Evolutionary conservation across 2,888 invertebrate genomes (phyloP), one percentile per base, ranked within the genome.

Genomic region (Ochropleura leucogaster): DNA sequence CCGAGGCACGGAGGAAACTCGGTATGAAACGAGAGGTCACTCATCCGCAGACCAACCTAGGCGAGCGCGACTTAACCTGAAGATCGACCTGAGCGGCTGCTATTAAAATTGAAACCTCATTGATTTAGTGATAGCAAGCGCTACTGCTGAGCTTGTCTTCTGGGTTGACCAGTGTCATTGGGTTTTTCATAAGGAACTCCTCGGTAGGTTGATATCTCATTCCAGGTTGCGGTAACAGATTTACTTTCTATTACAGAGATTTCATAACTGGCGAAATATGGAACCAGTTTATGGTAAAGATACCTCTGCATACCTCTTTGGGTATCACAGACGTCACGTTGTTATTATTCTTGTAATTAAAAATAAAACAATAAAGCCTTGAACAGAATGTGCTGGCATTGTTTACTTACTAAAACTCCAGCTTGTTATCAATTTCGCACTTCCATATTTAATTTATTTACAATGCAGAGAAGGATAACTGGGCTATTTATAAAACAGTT

Each of bases 281-380:
- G 18, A 10, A n/a, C 53, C 20, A 53, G 10, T 53, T n/a, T n/a
- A 9, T 53, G 53, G n/a, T 53, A n/a, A 3, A n/a, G n/a, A 53
- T n/a, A n/a, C 30, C 30, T 57, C 40, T 40, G 30, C 12, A 40
- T 59, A 16, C 4, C 8, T 4, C 8, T 59, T 40, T 3, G 40
- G 1, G 9, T 4, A 59, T 8, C 16, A 40, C 44, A 62, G 8
- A 4, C 44, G 7, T 62, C 7, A 7, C 44, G 62, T 44, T 62
- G n/a, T 44, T 7, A 62, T 62, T 74, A 82, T 77, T 86, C 76
- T 65, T 75, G 73, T 75, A 74, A 75, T 79, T 74, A 79, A 80
- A 84, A 72, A 85, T 79, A 81, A 68, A 78, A 46, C 66, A 76
- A 80, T 82, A 79, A 74, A 73, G 62, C 42, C 20, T 64, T 60